Evolutionary conservation across 64 coral and sea anemone genomes (phyloP).

Genomic region (Montipora foliosa): DNA sequence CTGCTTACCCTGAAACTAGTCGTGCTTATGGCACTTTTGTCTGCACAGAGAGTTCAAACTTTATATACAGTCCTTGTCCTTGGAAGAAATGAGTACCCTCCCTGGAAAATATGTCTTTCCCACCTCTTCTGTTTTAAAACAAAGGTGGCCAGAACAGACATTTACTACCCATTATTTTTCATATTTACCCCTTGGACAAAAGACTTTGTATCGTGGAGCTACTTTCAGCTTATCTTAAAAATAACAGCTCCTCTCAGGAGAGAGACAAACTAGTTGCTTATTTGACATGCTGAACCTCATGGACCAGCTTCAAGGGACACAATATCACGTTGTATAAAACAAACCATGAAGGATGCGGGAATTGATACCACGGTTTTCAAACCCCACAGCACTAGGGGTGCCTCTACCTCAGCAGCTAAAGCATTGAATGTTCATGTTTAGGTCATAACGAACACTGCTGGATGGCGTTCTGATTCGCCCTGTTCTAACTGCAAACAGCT

Average conservation of each 20-base stretch:
- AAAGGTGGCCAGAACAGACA: neutral
- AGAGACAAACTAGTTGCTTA: neutral
- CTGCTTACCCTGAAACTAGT: conserved; percentile 48
- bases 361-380: neutral
- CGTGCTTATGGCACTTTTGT: conserved; percentile 44
- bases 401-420: neutral
- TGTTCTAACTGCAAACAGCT: no score
- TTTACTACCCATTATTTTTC: conserved; percentile 13
- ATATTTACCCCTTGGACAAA: neutral
- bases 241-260: neutral
- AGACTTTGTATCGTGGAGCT: conserved; percentile 7
- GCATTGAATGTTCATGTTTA: neutral
- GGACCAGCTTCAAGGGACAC: neutral
- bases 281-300: no score
- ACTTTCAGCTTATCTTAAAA: conserved; percentile 32
- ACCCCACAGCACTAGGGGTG: neutral
- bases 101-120: no score
- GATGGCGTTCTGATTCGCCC: no score
- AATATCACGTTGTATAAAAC: neutral
- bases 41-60: conserved; percentile 35
- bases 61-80: neutral
- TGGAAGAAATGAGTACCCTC: no score
- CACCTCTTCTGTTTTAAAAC: no score
- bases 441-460: neutral
- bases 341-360: neutral